Base-by-base conservation (phyloP, 2,113 vertebrate genomes). In the Poeciliopsis prolifica region DNA sequence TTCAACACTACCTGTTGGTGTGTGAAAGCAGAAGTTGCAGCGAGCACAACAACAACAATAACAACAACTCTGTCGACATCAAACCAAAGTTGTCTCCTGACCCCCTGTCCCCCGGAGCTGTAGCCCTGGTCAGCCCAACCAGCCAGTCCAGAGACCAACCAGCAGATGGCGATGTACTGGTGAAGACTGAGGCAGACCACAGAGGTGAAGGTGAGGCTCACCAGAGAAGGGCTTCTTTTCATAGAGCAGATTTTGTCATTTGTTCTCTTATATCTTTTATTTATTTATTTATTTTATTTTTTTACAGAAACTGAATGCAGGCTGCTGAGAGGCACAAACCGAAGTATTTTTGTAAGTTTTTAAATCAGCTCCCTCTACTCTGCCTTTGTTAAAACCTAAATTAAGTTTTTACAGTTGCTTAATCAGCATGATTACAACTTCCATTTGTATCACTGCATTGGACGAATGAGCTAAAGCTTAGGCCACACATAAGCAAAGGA, bases 251-350 rank as follows among this genome's bases (percentile, higher is more conserved):
- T 65, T 65, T 65, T 9, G 19, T 64, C 9, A 42, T 4, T 9
- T 14, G 3, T 37, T 3, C 5, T 58, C 17, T 77, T 37, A 2
- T 37, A 11, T 37, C 35, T 9, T 35, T 37, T 37, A n/a, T n/a
- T n/a, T n/a, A n/a, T 11, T 13, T 26, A 81, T 2, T 15, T 65
- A 68, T 4, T 74, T 13, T 58, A 24, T 68, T 30, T 28, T 10
- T 48, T 1, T 64, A 71, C 85, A 95, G 93, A 94, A 19, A 68
- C n/a, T n/a, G 88, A 88, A 26, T 73, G 74, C 29, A 90, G 88
- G 73, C 87, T 71, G 1, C 3, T 72, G 37, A 91, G 83, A 70
- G 78, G 37, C 12, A 87, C 86, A 76, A 87, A 37, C 75, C 81
- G 73, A 65, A 67, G 44, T 19, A 68, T 88, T 63, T 80, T 85